Evolutionary conservation across 1,140 invertebrate species (phyloP), one percentile per base, ranked within the genome.

Genomic region (Glomeris maerens): DNA sequence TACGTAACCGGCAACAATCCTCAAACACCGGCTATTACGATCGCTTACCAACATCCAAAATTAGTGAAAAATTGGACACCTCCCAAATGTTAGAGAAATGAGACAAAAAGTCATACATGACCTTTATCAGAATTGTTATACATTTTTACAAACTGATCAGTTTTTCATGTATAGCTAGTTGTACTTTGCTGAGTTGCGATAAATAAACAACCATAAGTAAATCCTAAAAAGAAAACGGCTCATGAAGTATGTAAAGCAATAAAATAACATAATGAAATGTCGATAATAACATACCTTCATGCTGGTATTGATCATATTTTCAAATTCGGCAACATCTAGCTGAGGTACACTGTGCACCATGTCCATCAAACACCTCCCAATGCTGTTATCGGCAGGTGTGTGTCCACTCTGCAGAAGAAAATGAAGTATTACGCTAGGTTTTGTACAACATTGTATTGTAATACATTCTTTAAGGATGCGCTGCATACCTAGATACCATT

Each of bases 161-260:
- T 67, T 96, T 95, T 69, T 96, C 92, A 65, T 94, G 94, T 21
- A 97, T 72, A 62, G 90, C 84, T 55, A 96, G 73, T 69, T 97
- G 91, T 4, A 89, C 91, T 71, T 92, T 90, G 55, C 91, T 91
- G n/a, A 97, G 73, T 64, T 96, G 91, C 5, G 90, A 86, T 23
- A 97, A 72, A 31, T 92, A 93, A 55, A 93, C 81, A 42, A 96
- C 90, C 92, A 96, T 94, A 39, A 97, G 71, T 52, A 96, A 74
- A 75, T 97, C 92, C 77, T 80, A 66, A 65, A 54, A 57, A 59
- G 53, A 53, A 61, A 57, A 58, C 25, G 45, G 46, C 42, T 55
- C 31, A 17, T 53, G 26, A 5, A 20, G 2, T 22, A 28, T 23
- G 26, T 38, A 47, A n/a, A 39, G 31, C 17, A 3, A 42, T 21